Conservation (phyloP, 2,888 invertebrate species). For the Terebella lapidaria region DNA sequence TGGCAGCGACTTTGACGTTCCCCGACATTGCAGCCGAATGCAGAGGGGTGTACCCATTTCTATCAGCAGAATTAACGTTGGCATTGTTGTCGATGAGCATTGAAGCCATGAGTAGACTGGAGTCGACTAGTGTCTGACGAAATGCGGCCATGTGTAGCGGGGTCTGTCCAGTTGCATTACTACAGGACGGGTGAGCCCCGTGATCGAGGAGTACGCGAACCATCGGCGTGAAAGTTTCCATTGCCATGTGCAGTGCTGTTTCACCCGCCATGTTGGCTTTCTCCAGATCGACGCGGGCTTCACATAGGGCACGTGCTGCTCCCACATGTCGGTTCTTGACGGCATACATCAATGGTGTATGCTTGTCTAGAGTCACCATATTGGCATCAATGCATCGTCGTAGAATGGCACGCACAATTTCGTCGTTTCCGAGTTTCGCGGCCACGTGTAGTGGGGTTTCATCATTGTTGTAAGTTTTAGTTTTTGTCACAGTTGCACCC, state of each 20-base stretch:
- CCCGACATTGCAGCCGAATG: neutral
- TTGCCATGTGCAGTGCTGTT: neutral
- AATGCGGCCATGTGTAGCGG: neutral
- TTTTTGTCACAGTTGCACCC: neutral
- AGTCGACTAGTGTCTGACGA: neutral
- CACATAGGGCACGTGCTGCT: neutral
- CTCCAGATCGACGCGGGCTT: neutral
- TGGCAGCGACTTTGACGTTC: neutral
- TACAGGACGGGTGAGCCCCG: neutral
- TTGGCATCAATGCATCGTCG: neutral
- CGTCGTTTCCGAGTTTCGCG: neutral
- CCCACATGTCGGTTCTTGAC: neutral
- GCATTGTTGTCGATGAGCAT: neutral
- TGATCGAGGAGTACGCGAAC: neutral
- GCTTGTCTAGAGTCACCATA: neutral
- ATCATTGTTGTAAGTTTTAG: neutral
- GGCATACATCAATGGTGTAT: neutral
- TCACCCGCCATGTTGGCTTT: neutral
- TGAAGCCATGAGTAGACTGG: neutral
- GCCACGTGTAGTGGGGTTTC: neutral
- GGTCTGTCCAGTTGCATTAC: neutral
- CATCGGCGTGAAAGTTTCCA: neutral
- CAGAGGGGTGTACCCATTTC: neutral
- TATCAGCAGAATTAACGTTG: neutral
- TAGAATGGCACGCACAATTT: neutral